Percentiles rank a stretch among this genome's conserved stretches.
Evolutionary conservation across 2,888 invertebrate genomes (phyloP).

Genomic region (Dolichopus griseipennis): DNA sequence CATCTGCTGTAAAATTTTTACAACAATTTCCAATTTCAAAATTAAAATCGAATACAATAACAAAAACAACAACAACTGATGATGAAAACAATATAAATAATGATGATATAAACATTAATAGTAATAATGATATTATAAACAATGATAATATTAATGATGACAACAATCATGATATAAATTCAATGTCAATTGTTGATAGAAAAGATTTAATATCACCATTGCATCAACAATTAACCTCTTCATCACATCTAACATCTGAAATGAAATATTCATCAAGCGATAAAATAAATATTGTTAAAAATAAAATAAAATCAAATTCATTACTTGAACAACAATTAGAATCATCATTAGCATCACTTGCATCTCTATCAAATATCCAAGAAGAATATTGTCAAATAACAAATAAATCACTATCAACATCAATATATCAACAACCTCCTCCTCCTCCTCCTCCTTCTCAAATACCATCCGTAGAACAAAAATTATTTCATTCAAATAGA

Average conservation of each 20-base stretch:
- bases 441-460: constrained; percentile 17
- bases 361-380: constrained; percentile 17
- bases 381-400: not conserved
- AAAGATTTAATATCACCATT: constrained; percentile 14
- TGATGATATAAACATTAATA: not conserved
- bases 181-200: constrained; percentile 13
- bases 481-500: not conserved
- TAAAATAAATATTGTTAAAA: constrained; percentile 15
- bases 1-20: not conserved
- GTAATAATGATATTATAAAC: not conserved
- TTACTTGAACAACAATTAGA: constrained; percentile 23
- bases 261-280: constrained; percentile 22
- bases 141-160: constrained; percentile 13
- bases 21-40: constrained; percentile 1
- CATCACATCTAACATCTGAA: constrained; percentile 17
- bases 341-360: constrained; percentile 21
- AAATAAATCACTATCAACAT: constrained; percentile 10
- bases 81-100: not conserved
- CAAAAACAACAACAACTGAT: not conserved
- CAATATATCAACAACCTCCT: constrained; percentile 16
- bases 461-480: constrained; percentile 18
- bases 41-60: not conserved
- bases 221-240: constrained; percentile 18
- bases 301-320: constrained; percentile 26
- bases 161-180: not conserved